Conservation (phyloP, 2,797 vertebrate genomes). For the Sternotherus odoratus region DNA sequence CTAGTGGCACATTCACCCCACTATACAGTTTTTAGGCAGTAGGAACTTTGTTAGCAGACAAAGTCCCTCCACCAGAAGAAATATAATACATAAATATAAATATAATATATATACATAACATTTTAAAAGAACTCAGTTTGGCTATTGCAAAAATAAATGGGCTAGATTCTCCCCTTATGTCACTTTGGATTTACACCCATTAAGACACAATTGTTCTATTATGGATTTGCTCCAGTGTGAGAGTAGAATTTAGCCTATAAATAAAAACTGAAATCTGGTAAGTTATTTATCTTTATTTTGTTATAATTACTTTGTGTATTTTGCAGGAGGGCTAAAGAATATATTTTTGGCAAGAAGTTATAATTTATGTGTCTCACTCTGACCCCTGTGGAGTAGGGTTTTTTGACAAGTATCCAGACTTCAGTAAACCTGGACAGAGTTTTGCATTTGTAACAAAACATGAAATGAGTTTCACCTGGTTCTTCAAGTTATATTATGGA, state of each 20-base stretch:
- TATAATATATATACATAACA: neutral
- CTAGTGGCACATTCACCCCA: neutral
- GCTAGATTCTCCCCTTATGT: constrained; percentile 26
- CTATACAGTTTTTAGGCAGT: neutral
- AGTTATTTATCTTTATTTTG: neutral
- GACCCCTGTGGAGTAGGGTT: neutral
- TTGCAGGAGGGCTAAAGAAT: constrained; percentile 1
- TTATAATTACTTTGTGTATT: neutral
- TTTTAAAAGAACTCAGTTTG: constrained; percentile 7
- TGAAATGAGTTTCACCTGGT: neutral
- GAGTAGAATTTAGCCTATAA: neutral
- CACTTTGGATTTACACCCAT: constrained; percentile 13
- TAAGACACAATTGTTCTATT: neutral
- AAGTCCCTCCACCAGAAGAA: neutral
- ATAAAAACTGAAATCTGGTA: neutral
- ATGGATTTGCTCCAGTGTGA: neutral
- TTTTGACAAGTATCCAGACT: neutral
- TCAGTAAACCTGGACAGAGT: neutral
- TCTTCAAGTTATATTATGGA: neutral
- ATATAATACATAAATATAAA: too few relatives aligned
- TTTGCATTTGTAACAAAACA: neutral
- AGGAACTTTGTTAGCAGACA: neutral
- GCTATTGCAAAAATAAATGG: neutral
- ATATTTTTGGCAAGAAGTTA: neutral
- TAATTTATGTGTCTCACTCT: neutral